phyloP scores from a whole-genome alignment of 2,888 invertebrate genomes.

The Watsonalla cultraria region DNA sequence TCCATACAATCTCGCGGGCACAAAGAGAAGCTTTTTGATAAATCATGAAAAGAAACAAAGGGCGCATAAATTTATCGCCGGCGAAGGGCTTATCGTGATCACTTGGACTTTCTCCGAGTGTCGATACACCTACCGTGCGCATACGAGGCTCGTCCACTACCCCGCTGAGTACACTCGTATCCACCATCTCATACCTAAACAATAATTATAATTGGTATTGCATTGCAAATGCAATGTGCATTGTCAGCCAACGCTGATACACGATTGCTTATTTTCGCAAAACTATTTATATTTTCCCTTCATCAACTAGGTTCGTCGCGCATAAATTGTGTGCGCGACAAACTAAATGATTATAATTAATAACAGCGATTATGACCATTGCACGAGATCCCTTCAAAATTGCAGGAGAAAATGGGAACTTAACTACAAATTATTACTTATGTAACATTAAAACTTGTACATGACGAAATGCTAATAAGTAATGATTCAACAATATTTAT shows the following conservation, averaged over 20 bases:
- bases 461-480: too few relatives aligned
- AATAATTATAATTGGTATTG: neutral
- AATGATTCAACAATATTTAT: too few relatives aligned
- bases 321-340: too few relatives aligned
- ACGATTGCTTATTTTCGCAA: neutral
- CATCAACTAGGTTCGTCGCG: neutral
- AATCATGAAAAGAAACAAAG: constrained; percentile 74
- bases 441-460: too few relatives aligned
- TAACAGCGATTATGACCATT: too few relatives aligned
- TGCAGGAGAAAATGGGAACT: too few relatives aligned
- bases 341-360: too few relatives aligned
- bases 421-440: too few relatives aligned
- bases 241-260: neutral
- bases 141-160: constrained; percentile 19
- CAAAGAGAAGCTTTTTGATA: constrained; percentile 62
- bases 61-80: constrained; percentile 70
- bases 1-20: constrained; percentile 16
- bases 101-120: constrained; percentile 66
- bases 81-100: constrained; percentile 67
- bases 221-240: neutral
- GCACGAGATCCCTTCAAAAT: too few relatives aligned
- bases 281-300: neutral
- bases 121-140: constrained; percentile 35
- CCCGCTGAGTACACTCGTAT: constrained; percentile 11
- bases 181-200: neutral